A percentile compares a stretch with the other conserved stretches of the same genome.
Evolutionary conservation across 2,888 invertebrate genomes (phyloP).

Genomic region (Resseliella maxima): DNA sequence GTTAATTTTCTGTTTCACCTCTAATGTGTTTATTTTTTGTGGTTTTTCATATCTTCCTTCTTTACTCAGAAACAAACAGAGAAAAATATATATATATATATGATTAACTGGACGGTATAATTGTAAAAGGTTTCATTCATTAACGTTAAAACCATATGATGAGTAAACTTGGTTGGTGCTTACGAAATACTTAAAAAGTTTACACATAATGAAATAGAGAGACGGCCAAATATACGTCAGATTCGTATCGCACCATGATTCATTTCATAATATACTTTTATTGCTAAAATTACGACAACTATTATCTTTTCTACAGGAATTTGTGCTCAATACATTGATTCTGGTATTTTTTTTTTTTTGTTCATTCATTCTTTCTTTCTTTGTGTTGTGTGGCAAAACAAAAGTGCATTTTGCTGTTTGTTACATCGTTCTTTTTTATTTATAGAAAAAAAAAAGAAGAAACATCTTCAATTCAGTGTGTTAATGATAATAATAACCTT

Average conservation of each 20-base stretch:
- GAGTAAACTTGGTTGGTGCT: conserved; percentile 34
- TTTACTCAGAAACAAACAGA: conserved; percentile 33
- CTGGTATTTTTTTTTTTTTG: not conserved
- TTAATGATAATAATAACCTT: conserved; percentile 30
- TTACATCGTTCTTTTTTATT: not conserved
- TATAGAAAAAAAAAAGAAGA: not conserved
- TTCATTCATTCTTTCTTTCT: not conserved
- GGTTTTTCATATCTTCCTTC: not conserved
- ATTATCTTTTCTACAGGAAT: not conserved
- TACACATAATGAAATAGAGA: not conserved
- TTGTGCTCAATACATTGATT: not conserved
- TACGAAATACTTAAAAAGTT: not conserved
- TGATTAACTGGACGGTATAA: conserved; percentile 3
- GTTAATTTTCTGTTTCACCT: conserved; percentile 53
- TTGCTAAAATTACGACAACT: conserved; percentile 35
- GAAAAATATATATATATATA: no score
- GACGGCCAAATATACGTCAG: conserved; percentile 28
- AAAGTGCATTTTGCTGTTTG: not conserved
- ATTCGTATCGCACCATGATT: conserved; percentile 39
- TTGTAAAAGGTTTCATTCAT: conserved; percentile 34
- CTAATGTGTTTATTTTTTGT: conserved; percentile 32
- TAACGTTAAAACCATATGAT: conserved; percentile 28
- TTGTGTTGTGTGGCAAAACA: not conserved
- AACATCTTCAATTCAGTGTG: conserved; percentile 12
- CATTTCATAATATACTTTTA: conserved; percentile 36